Base-by-base conservation (phyloP, 35 echinoderm and acorn worm genomes). In the Stichopus chloronotus region DNA sequence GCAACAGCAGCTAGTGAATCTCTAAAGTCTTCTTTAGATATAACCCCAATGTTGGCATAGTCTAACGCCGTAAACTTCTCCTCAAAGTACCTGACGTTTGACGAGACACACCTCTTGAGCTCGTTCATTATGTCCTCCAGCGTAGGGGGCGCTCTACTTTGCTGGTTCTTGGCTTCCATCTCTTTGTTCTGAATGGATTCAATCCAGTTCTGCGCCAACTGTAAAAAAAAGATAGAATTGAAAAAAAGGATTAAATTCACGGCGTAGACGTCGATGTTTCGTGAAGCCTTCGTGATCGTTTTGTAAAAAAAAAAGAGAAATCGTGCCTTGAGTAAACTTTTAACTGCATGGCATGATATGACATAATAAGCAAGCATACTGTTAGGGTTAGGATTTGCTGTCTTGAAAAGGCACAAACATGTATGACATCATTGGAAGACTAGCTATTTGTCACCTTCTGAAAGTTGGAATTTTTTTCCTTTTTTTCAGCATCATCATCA, bases 191-290 rank as follows among this genome's bases (percentile, higher is more conserved):
- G 93, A 9, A 99, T 89, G 7, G 97, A 99, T 24, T 96, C 97
- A 57, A 99, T 93, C 97, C 97, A 99, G 58, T 94, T 99, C 88
- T 96, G 91, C 19, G 97, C 97, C 79, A 99, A 76, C 97, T 99
- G 93, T 19, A 83, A 72, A 93, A 79, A 87, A 53, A 72, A 24
- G 19, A 6, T 13, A 65, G 5, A 65, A 43, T 43, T 20, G 21
- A 84, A 6, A 84, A 53, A 25, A 9, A 84, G 30, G 30, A 43
- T 43, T 43, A 43, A 43, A 3, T 43, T 43, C 30, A 43, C 30
- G 30, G 30, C 30, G 30, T 43, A 43, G 30, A 43, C 30, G 30
- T 43, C 30, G 30, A 43, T 43, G 30, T 43, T 43, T 43, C 30
- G 30, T 3, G 30, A 43, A 43, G 30, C 30, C 30, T 43, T 43